Percentiles rank a stretch among this genome's conserved stretches.
phyloP scores from a whole-genome alignment of 2,797 vertebrate genomes.

The Gephyroberyx darwinii region DNA sequence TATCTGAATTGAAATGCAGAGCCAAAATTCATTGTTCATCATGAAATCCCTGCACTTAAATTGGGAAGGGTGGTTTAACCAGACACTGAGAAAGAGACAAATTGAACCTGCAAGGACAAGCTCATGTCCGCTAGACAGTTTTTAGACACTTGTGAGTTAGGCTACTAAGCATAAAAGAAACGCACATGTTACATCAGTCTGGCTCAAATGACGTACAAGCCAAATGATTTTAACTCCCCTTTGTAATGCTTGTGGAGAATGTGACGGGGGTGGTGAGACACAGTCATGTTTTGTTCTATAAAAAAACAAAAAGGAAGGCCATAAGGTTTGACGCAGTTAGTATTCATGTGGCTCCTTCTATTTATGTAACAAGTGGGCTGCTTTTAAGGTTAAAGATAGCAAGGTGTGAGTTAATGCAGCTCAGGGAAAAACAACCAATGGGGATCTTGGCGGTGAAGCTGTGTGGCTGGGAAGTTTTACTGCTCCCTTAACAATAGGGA shows the following conservation, averaged over 20 bases:
- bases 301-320: slow-evolving; percentile 34
- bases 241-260: slow-evolving; percentile 36
- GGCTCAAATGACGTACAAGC: background rate
- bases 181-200: slow-evolving; percentile 9
- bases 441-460: background rate
- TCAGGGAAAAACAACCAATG: background rate
- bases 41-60: no score
- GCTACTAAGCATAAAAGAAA: slow-evolving; percentile 47
- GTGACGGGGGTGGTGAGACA: slow-evolving; percentile 17
- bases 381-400: slow-evolving; percentile 41
- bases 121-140: slow-evolving; percentile 29
- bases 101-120: slow-evolving; percentile 3
- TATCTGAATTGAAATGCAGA: no score
- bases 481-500: background rate
- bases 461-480: background rate
- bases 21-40: background rate
- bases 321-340: slow-evolving; percentile 38
- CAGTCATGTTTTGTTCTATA: slow-evolving; percentile 34
- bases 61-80: background rate
- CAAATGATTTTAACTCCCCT: slow-evolving; percentile 13
- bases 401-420: background rate
- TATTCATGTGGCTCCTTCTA: slow-evolving; percentile 34
- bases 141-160: background rate
- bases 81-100: background rate
- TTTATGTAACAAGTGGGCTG: slow-evolving; percentile 30